These are phyloP conservation scores for Leptonema lineaticorne DNA, from an alignment of 1,140 invertebrate species.

Conservation along the genomic window DNA sequence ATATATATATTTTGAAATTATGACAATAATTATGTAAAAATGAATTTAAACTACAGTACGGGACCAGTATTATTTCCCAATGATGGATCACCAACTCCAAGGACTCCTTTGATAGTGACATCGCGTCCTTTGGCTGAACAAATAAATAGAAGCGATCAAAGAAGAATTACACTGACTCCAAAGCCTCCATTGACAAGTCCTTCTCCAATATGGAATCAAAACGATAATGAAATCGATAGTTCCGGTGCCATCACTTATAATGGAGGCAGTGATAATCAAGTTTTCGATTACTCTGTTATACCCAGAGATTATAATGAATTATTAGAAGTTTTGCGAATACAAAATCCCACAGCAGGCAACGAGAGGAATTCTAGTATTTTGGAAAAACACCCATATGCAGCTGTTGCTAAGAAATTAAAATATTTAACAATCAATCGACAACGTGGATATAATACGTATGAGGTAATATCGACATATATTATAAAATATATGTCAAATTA, in stretches of 20 bases:
- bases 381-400: conserved; percentile 39
- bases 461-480: too few species aligned
- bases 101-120: conserved; percentile 49
- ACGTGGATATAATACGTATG: conserved; percentile 44
- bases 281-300: neutral
- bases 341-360: neutral
- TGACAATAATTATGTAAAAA: neutral
- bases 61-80: conserved; percentile 53
- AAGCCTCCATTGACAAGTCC: conserved; percentile 38
- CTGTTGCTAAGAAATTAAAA: conserved; percentile 40
- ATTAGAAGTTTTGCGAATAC: neutral
- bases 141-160: conserved; percentile 48
- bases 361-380: conserved; percentile 18
- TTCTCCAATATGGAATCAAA: neutral
- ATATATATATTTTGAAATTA: neutral
- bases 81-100: conserved; percentile 45
- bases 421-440: conserved; percentile 20
- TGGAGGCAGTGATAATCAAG: neutral
- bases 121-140: conserved; percentile 47
- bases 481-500: too few species aligned
- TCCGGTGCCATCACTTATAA: neutral
- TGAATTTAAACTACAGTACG: conserved; percentile 44
- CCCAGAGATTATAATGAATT: neutral
- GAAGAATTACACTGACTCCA: conserved; percentile 30
- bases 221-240: neutral